Conservation (phyloP, 2,113 vertebrate genomes). For the Heloderma charlesbogerti region DNA sequence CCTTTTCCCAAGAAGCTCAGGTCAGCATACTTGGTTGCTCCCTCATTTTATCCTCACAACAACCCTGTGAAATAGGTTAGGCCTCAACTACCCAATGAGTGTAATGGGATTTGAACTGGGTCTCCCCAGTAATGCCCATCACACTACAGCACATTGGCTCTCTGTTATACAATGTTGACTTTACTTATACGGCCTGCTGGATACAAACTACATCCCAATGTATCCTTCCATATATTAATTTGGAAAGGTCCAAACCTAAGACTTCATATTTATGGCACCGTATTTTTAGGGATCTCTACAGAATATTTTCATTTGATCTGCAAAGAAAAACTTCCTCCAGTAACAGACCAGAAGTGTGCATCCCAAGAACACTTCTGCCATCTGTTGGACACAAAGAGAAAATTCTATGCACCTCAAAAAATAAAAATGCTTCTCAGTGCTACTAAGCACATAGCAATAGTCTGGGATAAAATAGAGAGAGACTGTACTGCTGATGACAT, state of each 20-base stretch:
- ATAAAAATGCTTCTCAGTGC: fast-evolving
- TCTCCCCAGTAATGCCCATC: neutral
- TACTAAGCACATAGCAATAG: neutral
- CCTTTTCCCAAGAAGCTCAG: neutral
- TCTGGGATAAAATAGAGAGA: neutral
- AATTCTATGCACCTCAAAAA: neutral
- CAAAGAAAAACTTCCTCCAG: neutral
- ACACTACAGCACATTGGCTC: too few relatives aligned
- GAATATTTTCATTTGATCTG: neutral
- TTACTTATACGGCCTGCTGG: neutral
- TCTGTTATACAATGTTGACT: neutral
- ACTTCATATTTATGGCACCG: neutral
- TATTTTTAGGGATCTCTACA: neutral
- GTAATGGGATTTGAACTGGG: neutral
- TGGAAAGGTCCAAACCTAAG: neutral
- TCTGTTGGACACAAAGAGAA: slow-evolving; percentile 56
- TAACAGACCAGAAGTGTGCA: neutral
- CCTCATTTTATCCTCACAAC: neutral
- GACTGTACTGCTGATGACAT: neutral
- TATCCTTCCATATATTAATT: neutral
- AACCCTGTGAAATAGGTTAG: neutral
- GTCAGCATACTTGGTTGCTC: neutral
- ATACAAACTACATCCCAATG: neutral
- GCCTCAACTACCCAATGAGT: neutral
- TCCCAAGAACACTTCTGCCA: slow-evolving; percentile 58